These are phyloP conservation scores for Lasioglossum zephyrum DNA, from an alignment of 2,888 invertebrate species.

Conservation along the genomic window DNA sequence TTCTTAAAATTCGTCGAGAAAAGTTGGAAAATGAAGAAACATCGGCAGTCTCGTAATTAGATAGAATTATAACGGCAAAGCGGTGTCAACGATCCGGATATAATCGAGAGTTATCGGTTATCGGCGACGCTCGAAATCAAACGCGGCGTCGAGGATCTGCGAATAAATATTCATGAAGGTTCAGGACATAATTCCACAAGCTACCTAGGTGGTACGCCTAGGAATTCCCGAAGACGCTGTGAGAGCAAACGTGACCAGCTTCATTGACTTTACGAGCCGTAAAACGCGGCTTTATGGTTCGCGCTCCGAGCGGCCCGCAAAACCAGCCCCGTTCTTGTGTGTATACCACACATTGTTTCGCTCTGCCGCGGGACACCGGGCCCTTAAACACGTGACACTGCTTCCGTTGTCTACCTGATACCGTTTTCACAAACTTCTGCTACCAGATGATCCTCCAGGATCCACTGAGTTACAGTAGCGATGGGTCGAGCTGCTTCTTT, in stretches of 20 bases:
- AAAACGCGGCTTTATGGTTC: conserved; percentile 81
- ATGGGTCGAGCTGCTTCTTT: not conserved
- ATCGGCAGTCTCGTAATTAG: not conserved
- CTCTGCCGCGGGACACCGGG: conserved; percentile 28
- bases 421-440: conserved; percentile 14
- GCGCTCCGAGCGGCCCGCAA: conserved; percentile 62
- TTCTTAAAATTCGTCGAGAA: too few relatives aligned
- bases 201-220: conserved; percentile 70
- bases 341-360: conserved; percentile 50
- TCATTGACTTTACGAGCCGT: conserved; percentile 82
- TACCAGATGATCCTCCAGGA: not conserved
- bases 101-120: conserved; percentile 1
- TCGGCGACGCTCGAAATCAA: conserved; percentile 28
- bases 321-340: conserved; percentile 40
- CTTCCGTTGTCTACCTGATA: conserved; percentile 25
- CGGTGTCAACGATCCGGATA: not conserved
- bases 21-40: too few relatives aligned
- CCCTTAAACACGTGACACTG: conserved; percentile 55
- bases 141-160: conserved; percentile 24
- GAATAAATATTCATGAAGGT: conserved; percentile 68
- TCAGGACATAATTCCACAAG: conserved; percentile 62
- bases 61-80: not conserved
- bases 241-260: conserved; percentile 82
- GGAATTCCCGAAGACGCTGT: conserved; percentile 73
- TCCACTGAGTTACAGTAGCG: too few relatives aligned